phyloP scores from a whole-genome alignment of 2,797 vertebrate species.

The Oreochromis grahami region DNA sequence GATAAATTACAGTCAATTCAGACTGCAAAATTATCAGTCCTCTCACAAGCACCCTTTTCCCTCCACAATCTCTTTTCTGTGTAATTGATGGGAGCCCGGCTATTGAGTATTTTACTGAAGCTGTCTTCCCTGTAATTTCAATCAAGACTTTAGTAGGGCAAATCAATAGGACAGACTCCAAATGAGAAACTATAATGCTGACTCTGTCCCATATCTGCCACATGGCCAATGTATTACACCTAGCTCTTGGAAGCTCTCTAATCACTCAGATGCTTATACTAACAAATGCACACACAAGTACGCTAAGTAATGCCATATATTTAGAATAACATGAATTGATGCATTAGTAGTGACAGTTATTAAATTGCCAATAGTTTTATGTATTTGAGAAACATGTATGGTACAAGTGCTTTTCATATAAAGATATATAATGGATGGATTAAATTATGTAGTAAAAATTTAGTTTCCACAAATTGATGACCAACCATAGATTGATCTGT shows the following conservation, averaged over 20 bases:
- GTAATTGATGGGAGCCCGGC: constrained; percentile 46
- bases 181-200: constrained; percentile 48
- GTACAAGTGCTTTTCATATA: not conserved
- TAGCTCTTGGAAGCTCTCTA: not conserved
- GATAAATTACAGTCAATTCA: constrained; percentile 19
- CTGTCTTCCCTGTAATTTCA: constrained; percentile 56
- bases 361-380: not conserved
- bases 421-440: not conserved
- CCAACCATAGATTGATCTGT: not conserved
- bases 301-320: not conserved
- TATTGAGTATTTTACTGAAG: constrained; percentile 50
- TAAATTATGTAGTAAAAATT: not conserved
- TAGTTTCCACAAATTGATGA: not conserved
- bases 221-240: not conserved
- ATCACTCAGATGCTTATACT: not conserved
- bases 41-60: constrained; percentile 21
- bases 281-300: not conserved
- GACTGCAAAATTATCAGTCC: constrained; percentile 12
- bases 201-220: constrained; percentile 46
- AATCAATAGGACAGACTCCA: constrained; percentile 59
- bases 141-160: constrained; percentile 51
- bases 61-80: constrained; percentile 19
- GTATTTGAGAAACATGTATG: not conserved
- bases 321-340: not conserved
- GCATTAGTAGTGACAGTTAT: not conserved